A percentile compares a stretch with the other conserved stretches of the same genome.
phyloP scores from a whole-genome alignment of 2,888 invertebrate genomes.

The Eudemis profundana region DNA sequence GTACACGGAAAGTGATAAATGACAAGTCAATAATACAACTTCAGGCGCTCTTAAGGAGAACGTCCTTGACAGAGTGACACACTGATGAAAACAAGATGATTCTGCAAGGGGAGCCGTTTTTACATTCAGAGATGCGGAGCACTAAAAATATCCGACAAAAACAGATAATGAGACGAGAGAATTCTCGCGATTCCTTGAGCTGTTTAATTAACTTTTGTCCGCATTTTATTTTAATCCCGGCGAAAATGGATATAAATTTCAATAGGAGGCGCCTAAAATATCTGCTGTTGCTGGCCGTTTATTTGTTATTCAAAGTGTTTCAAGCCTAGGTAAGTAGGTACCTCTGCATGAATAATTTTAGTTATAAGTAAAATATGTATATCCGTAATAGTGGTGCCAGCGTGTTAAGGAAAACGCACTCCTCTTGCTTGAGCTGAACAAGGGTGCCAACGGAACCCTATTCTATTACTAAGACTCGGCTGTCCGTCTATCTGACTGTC shows the following conservation, averaged over 20 bases:
- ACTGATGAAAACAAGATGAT: background rate
- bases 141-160: conserved; percentile 1
- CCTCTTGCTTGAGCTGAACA: too few relatives aligned
- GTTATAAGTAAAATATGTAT: too few relatives aligned
- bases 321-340: background rate
- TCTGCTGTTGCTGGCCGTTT: background rate
- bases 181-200: conserved; percentile 11
- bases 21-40: too few relatives aligned
- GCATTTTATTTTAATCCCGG: conserved; percentile 2
- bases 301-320: background rate
- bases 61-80: background rate
- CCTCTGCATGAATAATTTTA: too few relatives aligned
- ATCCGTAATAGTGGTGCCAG: too few relatives aligned
- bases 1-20: too few relatives aligned
- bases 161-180: conserved; percentile 13
- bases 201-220: conserved; percentile 25
- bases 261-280: too few relatives aligned
- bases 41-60: background rate
- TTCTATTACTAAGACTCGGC: too few relatives aligned
- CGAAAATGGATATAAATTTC: background rate
- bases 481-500: too few relatives aligned
- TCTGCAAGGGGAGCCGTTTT: background rate
- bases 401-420: too few relatives aligned
- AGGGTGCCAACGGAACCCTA: too few relatives aligned
- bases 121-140: background rate